Percentiles rank a stretch among this genome's conserved stretches.
These are phyloP conservation scores for Chanos chanos DNA, from an alignment of 2,797 vertebrate genomes.

Conservation along the genomic window DNA sequence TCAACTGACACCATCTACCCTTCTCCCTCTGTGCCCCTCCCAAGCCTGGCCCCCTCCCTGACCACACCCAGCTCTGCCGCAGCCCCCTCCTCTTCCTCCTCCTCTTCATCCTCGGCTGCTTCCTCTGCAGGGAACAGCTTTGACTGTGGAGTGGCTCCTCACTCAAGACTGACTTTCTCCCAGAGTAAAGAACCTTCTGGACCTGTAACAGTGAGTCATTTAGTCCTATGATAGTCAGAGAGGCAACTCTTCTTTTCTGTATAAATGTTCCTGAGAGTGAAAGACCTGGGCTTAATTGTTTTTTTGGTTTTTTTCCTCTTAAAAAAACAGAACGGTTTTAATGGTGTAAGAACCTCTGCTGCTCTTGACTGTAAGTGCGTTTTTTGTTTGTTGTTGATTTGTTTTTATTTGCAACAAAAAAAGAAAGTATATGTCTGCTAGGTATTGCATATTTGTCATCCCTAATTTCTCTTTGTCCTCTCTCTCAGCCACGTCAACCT, in stretches of 20 bases:
- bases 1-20: constrained; percentile 83
- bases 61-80: constrained; percentile 56
- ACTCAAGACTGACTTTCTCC: constrained; percentile 72
- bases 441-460: not conserved
- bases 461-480: not conserved
- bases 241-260: not conserved
- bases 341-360: constrained; percentile 78
- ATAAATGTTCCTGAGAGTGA: not conserved
- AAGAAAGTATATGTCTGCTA: not conserved
- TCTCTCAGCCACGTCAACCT: constrained; percentile 76
- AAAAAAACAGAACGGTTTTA: constrained; percentile 81
- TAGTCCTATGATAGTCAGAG: not conserved
- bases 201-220: constrained; percentile 75
- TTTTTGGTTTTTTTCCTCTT: not conserved
- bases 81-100: constrained; percentile 56
- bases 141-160: constrained; percentile 79
- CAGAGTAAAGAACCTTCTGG: constrained; percentile 75
- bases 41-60: constrained; percentile 71
- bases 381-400: not conserved
- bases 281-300: not conserved
- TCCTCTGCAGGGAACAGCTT: constrained; percentile 76
- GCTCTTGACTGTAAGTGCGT: constrained; percentile 84
- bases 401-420: not conserved
- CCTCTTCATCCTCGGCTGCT: constrained; percentile 72
- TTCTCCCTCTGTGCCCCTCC: constrained; percentile 75